Evolutionary conservation across 2,113 vertebrate genomes (phyloP), one percentile per base, ranked within the genome.

Genomic region (human (Homo sapiens)): DNA sequence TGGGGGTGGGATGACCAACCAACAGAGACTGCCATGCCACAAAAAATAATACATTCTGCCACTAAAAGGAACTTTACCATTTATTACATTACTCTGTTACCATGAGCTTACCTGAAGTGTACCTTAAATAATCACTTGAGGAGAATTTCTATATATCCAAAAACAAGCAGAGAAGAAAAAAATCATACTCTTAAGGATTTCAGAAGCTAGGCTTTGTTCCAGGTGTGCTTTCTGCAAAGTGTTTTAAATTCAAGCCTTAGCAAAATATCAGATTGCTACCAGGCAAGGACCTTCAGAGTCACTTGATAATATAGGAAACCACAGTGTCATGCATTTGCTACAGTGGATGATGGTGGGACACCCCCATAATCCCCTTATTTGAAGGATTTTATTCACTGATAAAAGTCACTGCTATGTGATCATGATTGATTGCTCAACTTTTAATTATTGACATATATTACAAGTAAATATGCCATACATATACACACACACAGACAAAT

Each of bases 141-240:
- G 55, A 90, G 57, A 81, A 66, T 30, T 73, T 57, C 43, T 89
- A 4, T 55, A 27, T 32, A 25, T 48, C n/a, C 57, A 95, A 89
- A 89, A 43, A n/a, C 22, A 90, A 84, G 40, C n/a, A 92, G 64
- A 88, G 45, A 52, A 83, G 84, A 94, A 66, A 50, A 83, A 88
- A 94, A 75, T 38, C 27, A 66, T 22, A 50, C 23, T 76, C 45
- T 27, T 57, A 61, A 18, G 32, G 35, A 83, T 66, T 88, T 89
- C 40, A 93, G 82, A 87, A 90, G 23, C 35, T 81, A 38, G 55
- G 38, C 55, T 90, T 91, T 27, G 35, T 82, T 59, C 57, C 86
- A 81, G 57, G 25, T 13, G 22, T 57, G 55, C 30, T 97, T 94
- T 93, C 70, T 90, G 43, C 40, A 94, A 83, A 96, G 57, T 72